Evolutionary conservation across 2,888 invertebrate species (phyloP).

Genomic region (Papilio elwesi): DNA sequence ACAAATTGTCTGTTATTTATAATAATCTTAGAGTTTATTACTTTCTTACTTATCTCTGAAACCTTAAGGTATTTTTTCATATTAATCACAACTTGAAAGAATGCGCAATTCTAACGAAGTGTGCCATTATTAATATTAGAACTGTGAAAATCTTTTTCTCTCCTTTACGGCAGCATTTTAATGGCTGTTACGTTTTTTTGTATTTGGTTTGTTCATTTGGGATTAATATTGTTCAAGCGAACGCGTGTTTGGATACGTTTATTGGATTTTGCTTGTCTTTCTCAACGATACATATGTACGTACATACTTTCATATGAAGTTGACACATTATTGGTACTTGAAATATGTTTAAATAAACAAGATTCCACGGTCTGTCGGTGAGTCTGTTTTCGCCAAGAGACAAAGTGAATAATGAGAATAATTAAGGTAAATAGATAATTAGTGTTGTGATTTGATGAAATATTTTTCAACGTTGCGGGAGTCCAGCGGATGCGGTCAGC

Average conservation of each 20-base stretch:
- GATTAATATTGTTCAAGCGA: constrained; percentile 7
- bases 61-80: neutral
- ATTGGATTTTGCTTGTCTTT: neutral
- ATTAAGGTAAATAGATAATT: too few relatives aligned
- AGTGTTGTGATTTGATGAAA: too few relatives aligned
- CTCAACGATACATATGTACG: neutral
- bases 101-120: constrained; percentile 1
- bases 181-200: constrained; percentile 13
- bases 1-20: neutral
- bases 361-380: too few relatives aligned
- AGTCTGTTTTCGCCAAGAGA: too few relatives aligned
- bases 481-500: too few relatives aligned
- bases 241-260: constrained; percentile 10
- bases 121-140: constrained; percentile 15
- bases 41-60: neutral
- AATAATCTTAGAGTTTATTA: neutral
- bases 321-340: neutral
- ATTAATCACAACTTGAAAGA: neutral
- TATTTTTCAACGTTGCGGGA: too few relatives aligned
- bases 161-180: constrained; percentile 9
- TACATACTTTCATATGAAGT: neutral
- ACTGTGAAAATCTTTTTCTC: constrained; percentile 5
- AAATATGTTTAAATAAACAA: neutral
- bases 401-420: too few relatives aligned
- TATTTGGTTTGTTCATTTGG: constrained; percentile 22